These are phyloP conservation scores for Muschampia plurimacula DNA, from an alignment of 2,888 invertebrate genomes.

Conservation along the genomic window DNA sequence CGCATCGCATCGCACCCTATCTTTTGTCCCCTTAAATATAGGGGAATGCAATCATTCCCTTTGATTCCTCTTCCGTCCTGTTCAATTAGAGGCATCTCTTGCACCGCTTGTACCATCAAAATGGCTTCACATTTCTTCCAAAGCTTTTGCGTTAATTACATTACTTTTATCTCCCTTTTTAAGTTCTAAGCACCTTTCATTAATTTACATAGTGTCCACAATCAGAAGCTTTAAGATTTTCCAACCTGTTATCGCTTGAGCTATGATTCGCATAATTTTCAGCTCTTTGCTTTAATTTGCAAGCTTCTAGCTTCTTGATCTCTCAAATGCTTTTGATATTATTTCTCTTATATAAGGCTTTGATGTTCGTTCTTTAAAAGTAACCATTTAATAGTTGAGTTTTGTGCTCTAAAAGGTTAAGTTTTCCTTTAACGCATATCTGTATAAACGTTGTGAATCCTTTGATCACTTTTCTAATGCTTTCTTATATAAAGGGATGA, in stretches of 20 bases:
- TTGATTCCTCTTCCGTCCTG: slow-evolving; percentile 82
- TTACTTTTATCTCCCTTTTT: slow-evolving; percentile 42
- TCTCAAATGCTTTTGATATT: slow-evolving; percentile 13
- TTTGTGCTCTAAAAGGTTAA: not conserved
- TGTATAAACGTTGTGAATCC: not conserved
- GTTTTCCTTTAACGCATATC: not conserved
- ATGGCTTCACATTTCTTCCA: slow-evolving; percentile 52
- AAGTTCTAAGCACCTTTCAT: slow-evolving; percentile 30
- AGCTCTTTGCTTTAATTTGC: slow-evolving; percentile 17
- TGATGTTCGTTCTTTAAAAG: slow-evolving; percentile 25
- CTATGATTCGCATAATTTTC: slow-evolving; percentile 28
- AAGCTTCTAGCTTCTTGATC: slow-evolving; percentile 21
- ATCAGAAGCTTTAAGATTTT: slow-evolving; percentile 24
- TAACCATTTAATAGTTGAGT: not conserved
- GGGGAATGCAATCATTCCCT: slow-evolving; percentile 83
- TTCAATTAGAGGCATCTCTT: slow-evolving; percentile 83
- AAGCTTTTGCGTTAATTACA: slow-evolving; percentile 55
- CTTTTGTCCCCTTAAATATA: slow-evolving; percentile 69
- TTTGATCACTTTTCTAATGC: slow-evolving; percentile 18
- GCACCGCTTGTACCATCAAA: slow-evolving; percentile 68
- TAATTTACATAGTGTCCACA: slow-evolving; percentile 20
- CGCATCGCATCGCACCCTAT: slow-evolving; percentile 75
- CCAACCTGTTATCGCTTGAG: slow-evolving; percentile 26
- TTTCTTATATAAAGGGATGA: not conserved
- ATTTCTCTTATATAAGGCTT: slow-evolving; percentile 21